Percentiles rank a stretch among this genome's conserved stretches.
Evolutionary conservation across 23 tunicate species (phyloP).

Genomic region (Halocynthia roretzi): DNA sequence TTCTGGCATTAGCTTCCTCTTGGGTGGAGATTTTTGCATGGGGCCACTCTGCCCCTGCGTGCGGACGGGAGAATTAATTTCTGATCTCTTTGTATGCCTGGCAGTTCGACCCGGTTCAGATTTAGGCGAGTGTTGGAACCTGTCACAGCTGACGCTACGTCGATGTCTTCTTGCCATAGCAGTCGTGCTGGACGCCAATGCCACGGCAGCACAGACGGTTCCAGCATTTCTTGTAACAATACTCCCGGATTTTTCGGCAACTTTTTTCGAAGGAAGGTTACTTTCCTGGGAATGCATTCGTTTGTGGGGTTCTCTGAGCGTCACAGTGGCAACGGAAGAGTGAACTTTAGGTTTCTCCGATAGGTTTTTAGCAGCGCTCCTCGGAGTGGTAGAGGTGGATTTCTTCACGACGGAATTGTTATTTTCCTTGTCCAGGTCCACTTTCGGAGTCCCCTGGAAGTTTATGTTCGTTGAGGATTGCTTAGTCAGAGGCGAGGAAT

Average conservation of each 20-base stretch:
- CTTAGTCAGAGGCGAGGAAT: not conserved
- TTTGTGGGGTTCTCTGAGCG: too few relatives aligned
- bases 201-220: too few relatives aligned
- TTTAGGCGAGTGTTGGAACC: not conserved
- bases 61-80: not conserved
- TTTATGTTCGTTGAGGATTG: too few relatives aligned
- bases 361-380: not conserved
- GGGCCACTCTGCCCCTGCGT: not conserved
- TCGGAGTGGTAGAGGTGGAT: not conserved
- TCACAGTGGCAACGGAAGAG: not conserved
- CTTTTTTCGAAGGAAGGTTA: too few relatives aligned
- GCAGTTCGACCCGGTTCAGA: not conserved
- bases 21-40: not conserved
- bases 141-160: not conserved
- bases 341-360: not conserved
- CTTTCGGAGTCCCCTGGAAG: not conserved
- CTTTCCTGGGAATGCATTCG: too few relatives aligned
- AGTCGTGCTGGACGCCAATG: not conserved
- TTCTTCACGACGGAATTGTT: not conserved
- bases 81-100: not conserved
- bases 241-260: too few relatives aligned
- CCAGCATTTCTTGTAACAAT: too few relatives aligned
- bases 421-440: conserved; percentile 1
- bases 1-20: not conserved
- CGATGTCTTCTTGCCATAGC: conserved; percentile 8